phyloP scores from a whole-genome alignment of 2,113 vertebrate species.

The Neomonachus schauinslandi region DNA sequence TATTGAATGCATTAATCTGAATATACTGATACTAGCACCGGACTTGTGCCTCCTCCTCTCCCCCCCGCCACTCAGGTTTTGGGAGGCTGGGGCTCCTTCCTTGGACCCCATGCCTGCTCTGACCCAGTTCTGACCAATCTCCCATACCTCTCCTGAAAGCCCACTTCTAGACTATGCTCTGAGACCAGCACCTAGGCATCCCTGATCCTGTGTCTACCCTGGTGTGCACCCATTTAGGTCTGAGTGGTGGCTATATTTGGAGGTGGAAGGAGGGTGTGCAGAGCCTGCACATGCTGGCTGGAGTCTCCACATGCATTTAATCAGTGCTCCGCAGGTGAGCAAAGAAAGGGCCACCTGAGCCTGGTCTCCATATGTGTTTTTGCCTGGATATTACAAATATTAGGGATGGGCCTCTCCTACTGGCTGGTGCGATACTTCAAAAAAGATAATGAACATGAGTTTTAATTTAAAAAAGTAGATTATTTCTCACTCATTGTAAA shows the following conservation, averaged over 20 bases:
- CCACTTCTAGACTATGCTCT: not conserved
- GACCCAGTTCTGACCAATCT: not conserved
- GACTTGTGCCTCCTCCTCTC: too few relatives aligned
- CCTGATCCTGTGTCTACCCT: not conserved
- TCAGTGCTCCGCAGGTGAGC: not conserved
- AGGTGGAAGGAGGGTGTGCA: not conserved
- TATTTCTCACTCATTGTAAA: slow-evolving; percentile 7
- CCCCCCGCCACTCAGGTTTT: not conserved
- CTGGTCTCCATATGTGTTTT: not conserved
- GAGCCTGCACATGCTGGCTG: not conserved
- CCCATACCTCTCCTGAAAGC: not conserved
- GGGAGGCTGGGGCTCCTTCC: not conserved
- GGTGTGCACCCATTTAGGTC: not conserved
- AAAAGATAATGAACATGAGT: not conserved
- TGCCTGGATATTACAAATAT: not conserved
- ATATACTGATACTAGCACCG: not conserved
- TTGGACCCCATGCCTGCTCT: not conserved
- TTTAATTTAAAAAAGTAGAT: slow-evolving; percentile 34
- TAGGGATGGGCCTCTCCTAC: not conserved
- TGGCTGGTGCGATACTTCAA: not conserved
- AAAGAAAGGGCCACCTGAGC: not conserved
- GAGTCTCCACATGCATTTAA: not conserved
- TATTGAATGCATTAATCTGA: not conserved
- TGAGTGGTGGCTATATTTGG: not conserved
- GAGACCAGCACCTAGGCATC: not conserved